A percentile compares a stretch with the other conserved stretches of the same genome.
These are phyloP conservation scores for Amphiprion percula DNA, from an alignment of 2,113 vertebrate species.

Conservation along the genomic window DNA sequence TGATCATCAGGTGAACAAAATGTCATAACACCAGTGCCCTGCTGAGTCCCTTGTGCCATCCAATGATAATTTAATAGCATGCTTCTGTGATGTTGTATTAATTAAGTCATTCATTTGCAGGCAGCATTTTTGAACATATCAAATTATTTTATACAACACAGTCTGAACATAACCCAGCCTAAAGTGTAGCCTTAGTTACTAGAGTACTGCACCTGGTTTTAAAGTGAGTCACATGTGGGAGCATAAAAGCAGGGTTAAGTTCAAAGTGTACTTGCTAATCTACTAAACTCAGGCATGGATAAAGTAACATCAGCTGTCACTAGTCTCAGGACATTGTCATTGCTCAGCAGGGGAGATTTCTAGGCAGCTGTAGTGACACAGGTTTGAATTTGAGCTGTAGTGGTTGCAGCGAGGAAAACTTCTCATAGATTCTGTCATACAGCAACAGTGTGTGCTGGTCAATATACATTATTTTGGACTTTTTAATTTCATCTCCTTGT, in stretches of 20 bases:
- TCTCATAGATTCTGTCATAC: too few relatives aligned
- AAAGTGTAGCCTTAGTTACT: background rate
- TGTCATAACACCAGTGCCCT: background rate
- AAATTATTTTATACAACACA: conserved; percentile 26
- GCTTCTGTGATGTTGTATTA: conserved; percentile 19
- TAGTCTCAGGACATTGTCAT: background rate
- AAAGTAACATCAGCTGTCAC: background rate
- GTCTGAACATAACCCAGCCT: conserved; percentile 1
- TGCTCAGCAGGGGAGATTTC: too few relatives aligned
- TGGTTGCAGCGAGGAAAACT: too few relatives aligned
- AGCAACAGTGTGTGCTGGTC: too few relatives aligned
- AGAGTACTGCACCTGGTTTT: background rate
- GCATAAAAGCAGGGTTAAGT: conserved; percentile 17
- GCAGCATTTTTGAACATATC: conserved; percentile 29
- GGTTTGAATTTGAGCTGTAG: too few relatives aligned
- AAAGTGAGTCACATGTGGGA: background rate
- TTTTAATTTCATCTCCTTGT: too few relatives aligned
- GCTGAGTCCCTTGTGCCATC: background rate
- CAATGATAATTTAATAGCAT: conserved; percentile 20
- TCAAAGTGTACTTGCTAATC: background rate
- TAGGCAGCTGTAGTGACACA: too few relatives aligned
- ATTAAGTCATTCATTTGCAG: conserved; percentile 8
- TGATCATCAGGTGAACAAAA: conserved; percentile 14
- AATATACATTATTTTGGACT: too few relatives aligned
- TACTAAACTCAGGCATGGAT: background rate